Conservation (phyloP, 2,113 vertebrate species). For the western clawed frog (Xenopus tropicalis) region UCB_Xtro_10.0 CM004450.2:101490501-101491000, state of each 20-base stretch:
- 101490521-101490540: too few relatives aligned
- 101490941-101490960: constrained; percentile 12
- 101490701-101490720: neutral
- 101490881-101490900: constrained; percentile 51
- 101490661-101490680: too few relatives aligned
- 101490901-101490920: constrained; percentile 49
- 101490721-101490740: too few relatives aligned
- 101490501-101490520: too few relatives aligned
- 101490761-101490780: neutral
- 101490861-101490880: constrained; percentile 47
- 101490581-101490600: too few relatives aligned
- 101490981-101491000: constrained; percentile 24
- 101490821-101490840: constrained; percentile 34
- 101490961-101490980: constrained; percentile 10
- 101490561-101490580: too few relatives aligned
- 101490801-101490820: constrained; percentile 32
- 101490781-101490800: neutral
- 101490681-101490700: neutral
- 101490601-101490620: too few relatives aligned
- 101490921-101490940: constrained; percentile 46
- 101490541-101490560: too few relatives aligned
- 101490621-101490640: too few relatives aligned
- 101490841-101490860: constrained; percentile 41
- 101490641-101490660: too few relatives aligned
- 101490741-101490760: neutral